Conservation (phyloP, 2,113 vertebrate genomes). For the Nicator chloris region DNA sequence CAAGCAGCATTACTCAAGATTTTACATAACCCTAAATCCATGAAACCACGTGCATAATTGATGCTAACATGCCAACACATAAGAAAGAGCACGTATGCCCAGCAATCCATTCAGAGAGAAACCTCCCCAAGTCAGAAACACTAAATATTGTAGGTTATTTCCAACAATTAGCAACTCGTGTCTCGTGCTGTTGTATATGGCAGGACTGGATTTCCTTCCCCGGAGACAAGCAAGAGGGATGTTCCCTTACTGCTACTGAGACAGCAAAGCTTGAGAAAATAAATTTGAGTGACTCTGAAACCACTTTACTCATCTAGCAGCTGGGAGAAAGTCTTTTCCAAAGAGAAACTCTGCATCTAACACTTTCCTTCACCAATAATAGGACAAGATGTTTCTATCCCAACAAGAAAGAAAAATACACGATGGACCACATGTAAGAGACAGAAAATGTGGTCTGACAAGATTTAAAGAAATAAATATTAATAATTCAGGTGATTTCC, state of each 20-base stretch:
- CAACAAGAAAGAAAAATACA: not conserved
- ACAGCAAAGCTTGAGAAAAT: not conserved
- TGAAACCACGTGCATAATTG: not conserved
- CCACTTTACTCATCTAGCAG: not conserved
- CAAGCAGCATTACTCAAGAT: not conserved
- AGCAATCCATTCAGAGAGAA: not conserved
- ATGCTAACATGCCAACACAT: not conserved
- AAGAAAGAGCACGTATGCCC: not conserved
- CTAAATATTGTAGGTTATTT: not conserved
- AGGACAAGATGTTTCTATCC: not conserved
- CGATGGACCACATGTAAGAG: not conserved
- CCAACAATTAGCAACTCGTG: not conserved
- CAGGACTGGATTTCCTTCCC: not conserved
- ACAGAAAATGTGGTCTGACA: not conserved
- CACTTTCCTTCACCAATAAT: not conserved
- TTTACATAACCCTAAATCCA: not conserved
- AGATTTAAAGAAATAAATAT: not conserved
- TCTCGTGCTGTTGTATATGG: not conserved
- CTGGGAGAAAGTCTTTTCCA: not conserved
- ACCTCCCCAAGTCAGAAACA: not conserved
- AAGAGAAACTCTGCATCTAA: not conserved
- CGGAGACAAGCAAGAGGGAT: not conserved
- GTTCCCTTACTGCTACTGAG: not conserved
- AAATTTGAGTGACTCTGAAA: not conserved
- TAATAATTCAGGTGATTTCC: not conserved